Evolutionary conservation across 2,888 invertebrate species (phyloP).

Genomic region (Lithophane leautieri): DNA sequence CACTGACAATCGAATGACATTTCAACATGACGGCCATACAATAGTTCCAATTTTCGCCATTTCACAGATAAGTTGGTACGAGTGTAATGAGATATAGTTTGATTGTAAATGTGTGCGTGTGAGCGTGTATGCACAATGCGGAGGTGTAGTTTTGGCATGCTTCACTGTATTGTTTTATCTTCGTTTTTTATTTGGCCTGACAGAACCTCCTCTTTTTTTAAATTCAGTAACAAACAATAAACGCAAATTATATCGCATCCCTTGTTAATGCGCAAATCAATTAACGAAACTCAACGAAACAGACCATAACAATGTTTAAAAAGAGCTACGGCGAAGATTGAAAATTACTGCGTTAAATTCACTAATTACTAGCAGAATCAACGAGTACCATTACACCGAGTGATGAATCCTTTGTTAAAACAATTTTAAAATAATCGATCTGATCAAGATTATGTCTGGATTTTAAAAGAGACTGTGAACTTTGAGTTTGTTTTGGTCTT

Average conservation of each 20-base stretch:
- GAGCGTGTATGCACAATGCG: too few species aligned
- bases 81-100: too few species aligned
- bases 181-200: too few species aligned
- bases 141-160: too few species aligned
- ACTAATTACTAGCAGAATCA: conserved; percentile 25
- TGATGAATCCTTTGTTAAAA: not conserved
- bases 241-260: conserved; percentile 7
- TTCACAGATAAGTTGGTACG: too few species aligned
- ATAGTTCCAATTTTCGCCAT: too few species aligned
- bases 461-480: not conserved
- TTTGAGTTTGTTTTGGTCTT: not conserved
- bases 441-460: not conserved
- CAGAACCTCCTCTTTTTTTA: too few species aligned
- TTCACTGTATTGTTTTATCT: too few species aligned
- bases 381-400: conserved; percentile 16
- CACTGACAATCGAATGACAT: too few species aligned
- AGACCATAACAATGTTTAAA: conserved; percentile 16
- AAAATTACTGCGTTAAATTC: conserved; percentile 26
- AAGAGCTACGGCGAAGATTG: conserved; percentile 17
- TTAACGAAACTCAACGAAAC: conserved; percentile 28
- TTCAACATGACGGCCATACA: too few species aligned
- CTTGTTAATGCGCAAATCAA: conserved; percentile 19
- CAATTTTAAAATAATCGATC: not conserved
- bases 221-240: not conserved
- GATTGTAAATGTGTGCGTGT: too few species aligned